Evolutionary conservation across 2,888 invertebrate species (phyloP).

Genomic region (Pyrrhia umbra): DNA sequence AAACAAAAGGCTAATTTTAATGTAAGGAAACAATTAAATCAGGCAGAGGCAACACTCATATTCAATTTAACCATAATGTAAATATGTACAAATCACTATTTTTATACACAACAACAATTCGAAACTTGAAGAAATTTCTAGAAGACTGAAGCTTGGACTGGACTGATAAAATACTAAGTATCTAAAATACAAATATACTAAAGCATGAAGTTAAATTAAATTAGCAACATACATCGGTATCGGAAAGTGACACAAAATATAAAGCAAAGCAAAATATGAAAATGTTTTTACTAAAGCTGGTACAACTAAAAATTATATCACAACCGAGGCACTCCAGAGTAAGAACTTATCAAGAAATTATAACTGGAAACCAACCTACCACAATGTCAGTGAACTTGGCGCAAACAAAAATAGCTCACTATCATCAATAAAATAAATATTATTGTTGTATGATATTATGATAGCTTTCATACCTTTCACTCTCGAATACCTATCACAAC

Average conservation of each 20-base stretch:
- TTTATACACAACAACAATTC: constrained; percentile 9
- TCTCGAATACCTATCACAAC: no score
- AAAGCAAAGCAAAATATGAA: constrained; percentile 15
- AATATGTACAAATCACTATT: constrained; percentile 19
- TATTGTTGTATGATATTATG: no score
- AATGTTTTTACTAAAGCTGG: not conserved
- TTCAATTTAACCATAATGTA: not conserved
- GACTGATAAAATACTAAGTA: constrained; percentile 38
- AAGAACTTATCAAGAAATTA: no score
- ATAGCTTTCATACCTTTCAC: no score
- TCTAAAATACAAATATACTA: constrained; percentile 31
- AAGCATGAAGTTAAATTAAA: not conserved
- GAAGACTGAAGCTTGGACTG: constrained; percentile 16
- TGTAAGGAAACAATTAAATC: not conserved
- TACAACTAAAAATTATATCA: not conserved
- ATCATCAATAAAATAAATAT: no score
- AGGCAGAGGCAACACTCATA: constrained; percentile 15
- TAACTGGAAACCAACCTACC: no score
- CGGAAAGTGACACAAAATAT: not conserved
- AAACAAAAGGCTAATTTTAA: constrained; percentile 1
- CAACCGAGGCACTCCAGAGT: no score
- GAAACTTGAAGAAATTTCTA: constrained; percentile 16
- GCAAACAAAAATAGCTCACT: no score
- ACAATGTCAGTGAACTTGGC: no score
- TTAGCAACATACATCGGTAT: not conserved